Percentiles rank a stretch among this genome's conserved stretches.
These are phyloP conservation scores for Macaca mulatta DNA, from an alignment of 2,113 vertebrate species.

Conservation along the genomic window DNA sequence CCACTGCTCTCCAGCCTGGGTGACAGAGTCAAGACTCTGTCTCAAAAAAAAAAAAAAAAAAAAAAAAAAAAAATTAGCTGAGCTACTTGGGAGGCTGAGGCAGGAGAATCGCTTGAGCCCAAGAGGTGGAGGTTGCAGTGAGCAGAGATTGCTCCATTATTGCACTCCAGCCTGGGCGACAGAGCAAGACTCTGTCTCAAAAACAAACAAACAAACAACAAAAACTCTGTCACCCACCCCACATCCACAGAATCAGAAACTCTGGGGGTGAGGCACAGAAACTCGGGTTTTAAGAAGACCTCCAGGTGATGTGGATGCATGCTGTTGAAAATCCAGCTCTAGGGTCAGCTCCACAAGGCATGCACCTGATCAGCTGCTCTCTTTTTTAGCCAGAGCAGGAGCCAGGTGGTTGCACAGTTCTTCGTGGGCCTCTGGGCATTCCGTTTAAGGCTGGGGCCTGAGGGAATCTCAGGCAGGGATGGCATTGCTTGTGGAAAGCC, in stretches of 20 bases:
- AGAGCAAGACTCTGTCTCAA: too few species aligned
- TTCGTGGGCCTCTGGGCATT: not conserved
- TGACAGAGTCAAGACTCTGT: too few species aligned
- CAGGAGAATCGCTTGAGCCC: too few species aligned
- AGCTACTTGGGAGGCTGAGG: too few species aligned
- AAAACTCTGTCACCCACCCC: not conserved
- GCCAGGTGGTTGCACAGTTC: not conserved
- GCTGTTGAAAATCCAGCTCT: not conserved
- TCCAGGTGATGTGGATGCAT: not conserved
- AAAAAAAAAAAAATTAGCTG: too few species aligned
- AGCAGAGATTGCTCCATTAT: too few species aligned
- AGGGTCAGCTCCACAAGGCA: not conserved
- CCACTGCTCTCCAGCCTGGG: too few species aligned
- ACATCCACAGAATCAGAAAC: not conserved
- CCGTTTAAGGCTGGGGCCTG: not conserved
- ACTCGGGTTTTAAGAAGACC: not conserved
- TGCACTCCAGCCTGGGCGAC: too few species aligned
- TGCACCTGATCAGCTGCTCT: not conserved
- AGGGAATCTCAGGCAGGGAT: not conserved
- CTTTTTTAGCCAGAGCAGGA: not conserved
- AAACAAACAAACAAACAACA: too few species aligned
- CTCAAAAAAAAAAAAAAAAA: too few species aligned
- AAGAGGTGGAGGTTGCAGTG: too few species aligned
- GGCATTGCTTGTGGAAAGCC: not conserved
- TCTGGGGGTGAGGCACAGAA: not conserved